Base-by-base conservation (phyloP, 2,113 vertebrate species). In the Brachionichthys hirsutus region DNA sequence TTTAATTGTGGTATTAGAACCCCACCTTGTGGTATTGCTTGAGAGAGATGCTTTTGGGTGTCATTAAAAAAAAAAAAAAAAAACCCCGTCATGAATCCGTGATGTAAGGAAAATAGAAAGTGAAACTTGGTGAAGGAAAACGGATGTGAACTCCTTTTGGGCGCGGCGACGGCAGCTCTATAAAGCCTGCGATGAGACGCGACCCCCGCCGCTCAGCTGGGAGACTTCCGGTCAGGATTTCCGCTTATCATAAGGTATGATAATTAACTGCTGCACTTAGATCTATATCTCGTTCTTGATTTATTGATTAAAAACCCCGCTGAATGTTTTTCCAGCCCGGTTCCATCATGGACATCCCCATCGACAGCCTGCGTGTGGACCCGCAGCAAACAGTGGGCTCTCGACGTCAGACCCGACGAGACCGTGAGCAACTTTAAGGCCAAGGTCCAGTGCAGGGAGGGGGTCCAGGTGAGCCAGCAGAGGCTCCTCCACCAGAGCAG, bases 361-460 rank as follows among this genome's bases (percentile, higher is more conserved):
- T 3, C 3, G n/a, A n/a, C n/a, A n/a, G 0, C 0, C 3, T 89
- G 75, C 77, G 8, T 0, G 91, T 92, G 74, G 67, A 84, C n/a
- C 91, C 88, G 5, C 0, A 2, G 0, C 43, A 51, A 45, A 87
- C 82, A 0, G 81, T 89, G 17, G 58, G 57, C 2, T 42, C 24
- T 11, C 67, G 68, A 88, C 0, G 18, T 91, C 50, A 17, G 3
- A 3, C 64, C 48, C 0, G 60, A 69, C 0, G 79, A 87, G 73
- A 83, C 73, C 0, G 89, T 91, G 14, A 6, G 0, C 7, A 1
- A 53, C 34, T 88, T 92, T 59, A 88, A 78, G 69, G 7, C 0
- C 1, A 80, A 46, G 46, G 83, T 91, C 0, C 6, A 60, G 19
- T 1, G 0, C 0, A 64, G 72, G 56, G 83, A 90, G 49, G 1